Evolutionary conservation across 2,888 invertebrate genomes (phyloP).

Genomic region (Plemyria rubiginata): DNA sequence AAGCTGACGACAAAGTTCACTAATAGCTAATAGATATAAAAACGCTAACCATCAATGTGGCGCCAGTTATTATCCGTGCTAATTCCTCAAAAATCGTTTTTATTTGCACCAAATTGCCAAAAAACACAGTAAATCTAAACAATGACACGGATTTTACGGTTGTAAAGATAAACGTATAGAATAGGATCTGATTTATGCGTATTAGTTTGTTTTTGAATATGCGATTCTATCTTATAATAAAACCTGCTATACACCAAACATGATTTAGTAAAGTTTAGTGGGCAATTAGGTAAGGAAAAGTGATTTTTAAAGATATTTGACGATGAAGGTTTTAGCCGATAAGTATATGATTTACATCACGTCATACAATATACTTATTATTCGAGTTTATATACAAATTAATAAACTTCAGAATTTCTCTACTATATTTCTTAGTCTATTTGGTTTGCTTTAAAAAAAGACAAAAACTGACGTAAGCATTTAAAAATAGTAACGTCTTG

Average conservation of each 20-base stretch:
- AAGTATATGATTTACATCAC: no score
- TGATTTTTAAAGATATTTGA: no score
- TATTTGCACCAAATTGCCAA: constrained; percentile 28
- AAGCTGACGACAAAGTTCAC: constrained; percentile 22
- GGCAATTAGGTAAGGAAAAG: no score
- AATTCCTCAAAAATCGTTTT: constrained; percentile 32
- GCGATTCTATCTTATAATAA: background rate
- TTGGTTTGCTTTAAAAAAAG: no score
- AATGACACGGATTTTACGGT: constrained; percentile 37
- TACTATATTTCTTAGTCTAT: no score
- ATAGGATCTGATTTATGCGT: constrained; percentile 35
- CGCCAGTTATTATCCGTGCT: constrained; percentile 33
- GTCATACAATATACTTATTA: no score
- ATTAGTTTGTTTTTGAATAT: constrained; percentile 24
- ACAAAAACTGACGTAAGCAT: no score
- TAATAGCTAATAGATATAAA: constrained; percentile 21
- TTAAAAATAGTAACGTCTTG: no score
- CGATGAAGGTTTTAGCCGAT: no score
- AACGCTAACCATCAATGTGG: constrained; percentile 29
- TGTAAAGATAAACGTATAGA: constrained; percentile 35
- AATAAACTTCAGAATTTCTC: no score
- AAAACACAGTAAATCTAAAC: constrained; percentile 28
- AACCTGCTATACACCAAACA: constrained; percentile 1
- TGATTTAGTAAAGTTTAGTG: no score
- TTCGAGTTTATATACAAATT: no score